Conservation (phyloP, 2,888 invertebrate species). For the Aleiodes leptofemur region DNA sequence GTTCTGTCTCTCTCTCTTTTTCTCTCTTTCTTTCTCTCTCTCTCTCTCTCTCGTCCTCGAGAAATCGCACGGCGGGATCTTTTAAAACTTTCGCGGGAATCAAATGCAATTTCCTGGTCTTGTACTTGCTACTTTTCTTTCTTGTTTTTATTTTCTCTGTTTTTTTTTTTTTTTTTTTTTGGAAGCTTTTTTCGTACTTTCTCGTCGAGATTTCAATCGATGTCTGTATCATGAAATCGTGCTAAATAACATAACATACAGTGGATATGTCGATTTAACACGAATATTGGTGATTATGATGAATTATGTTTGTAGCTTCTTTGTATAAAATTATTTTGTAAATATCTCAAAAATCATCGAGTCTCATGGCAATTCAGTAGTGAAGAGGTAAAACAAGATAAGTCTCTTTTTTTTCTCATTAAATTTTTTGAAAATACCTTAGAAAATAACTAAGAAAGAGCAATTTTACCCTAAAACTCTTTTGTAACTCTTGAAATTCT, state of each 20-base stretch:
- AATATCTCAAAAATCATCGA: too few species aligned
- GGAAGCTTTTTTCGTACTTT: conserved; percentile 38
- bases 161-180: conserved; percentile 39
- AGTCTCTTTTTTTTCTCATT: too few species aligned
- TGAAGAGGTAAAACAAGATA: too few species aligned
- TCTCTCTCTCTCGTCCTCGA: conserved; percentile 49
- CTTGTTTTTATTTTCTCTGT: conserved; percentile 39
- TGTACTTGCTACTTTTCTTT: conserved; percentile 35
- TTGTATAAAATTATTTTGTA: too few species aligned
- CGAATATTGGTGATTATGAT: not conserved
- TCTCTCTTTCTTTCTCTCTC: conserved; percentile 40
- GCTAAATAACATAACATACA: conserved; percentile 31
- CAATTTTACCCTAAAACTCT: too few species aligned
- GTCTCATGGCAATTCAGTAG: too few species aligned
- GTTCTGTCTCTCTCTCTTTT: not conserved
- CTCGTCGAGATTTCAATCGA: conserved; percentile 38
- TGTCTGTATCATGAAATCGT: conserved; percentile 37
- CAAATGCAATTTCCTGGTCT: conserved; percentile 67
- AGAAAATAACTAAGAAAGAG: too few species aligned
- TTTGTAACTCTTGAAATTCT: too few species aligned
- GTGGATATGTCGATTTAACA: not conserved
- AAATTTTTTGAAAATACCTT: too few species aligned
- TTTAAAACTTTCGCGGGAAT: conserved; percentile 53
- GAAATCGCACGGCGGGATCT: conserved; percentile 49
- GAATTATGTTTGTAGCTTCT: too few species aligned